A percentile compares a stretch with the other conserved stretches of the same genome.
phyloP scores from a whole-genome alignment of 2,113 vertebrate genomes.

The Hydrolagus affinis region DNA sequence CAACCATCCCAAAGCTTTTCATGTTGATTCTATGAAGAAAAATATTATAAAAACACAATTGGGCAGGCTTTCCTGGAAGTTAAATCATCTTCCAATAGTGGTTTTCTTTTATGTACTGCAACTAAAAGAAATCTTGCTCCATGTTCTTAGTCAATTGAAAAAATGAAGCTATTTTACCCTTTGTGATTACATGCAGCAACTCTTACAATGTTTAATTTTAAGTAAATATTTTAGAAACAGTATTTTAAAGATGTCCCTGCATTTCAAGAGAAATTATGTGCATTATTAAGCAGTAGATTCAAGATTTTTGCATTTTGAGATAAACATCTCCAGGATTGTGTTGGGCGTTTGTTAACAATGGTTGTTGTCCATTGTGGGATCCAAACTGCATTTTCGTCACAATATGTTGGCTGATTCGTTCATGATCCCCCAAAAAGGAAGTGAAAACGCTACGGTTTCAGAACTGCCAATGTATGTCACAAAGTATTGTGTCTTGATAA shows the following conservation, averaged over 20 bases:
- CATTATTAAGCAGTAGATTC: too few species aligned
- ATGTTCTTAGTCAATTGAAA: background rate
- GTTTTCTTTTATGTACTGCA: background rate
- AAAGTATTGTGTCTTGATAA: background rate
- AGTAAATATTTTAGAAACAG: background rate
- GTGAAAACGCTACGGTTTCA: background rate
- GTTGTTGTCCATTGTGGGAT: background rate
- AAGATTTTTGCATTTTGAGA: background rate
- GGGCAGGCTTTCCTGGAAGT: background rate
- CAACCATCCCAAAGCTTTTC: background rate
- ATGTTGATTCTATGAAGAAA: conserved; percentile 1
- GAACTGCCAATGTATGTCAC: background rate
- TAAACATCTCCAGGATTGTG: background rate
- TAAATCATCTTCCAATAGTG: background rate
- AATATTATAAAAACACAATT: conserved; percentile 16
- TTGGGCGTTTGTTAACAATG: too few species aligned
- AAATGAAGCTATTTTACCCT: background rate
- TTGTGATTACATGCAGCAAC: background rate
- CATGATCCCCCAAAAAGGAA: background rate
- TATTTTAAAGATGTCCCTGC: background rate
- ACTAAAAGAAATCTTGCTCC: background rate
- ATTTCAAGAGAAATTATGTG: too few species aligned
- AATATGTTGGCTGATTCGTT: background rate
- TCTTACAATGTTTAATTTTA: background rate
- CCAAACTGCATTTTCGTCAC: background rate